Evolutionary conservation across 2,888 invertebrate genomes (phyloP), one percentile per base, ranked within the genome.

Genomic region (Cryptosula pallasiana): DNA sequence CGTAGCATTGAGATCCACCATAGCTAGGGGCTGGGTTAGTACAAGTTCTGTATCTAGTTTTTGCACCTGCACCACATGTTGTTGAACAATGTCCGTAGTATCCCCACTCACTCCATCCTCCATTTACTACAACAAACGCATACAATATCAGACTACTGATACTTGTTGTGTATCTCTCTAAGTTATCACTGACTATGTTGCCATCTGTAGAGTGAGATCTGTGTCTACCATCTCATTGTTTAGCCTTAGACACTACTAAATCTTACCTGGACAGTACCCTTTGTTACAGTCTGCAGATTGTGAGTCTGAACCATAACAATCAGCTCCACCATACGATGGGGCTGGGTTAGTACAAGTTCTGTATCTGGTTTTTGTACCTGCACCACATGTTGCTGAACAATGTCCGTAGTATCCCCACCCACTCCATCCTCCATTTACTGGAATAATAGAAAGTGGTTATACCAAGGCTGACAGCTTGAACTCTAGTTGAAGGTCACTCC

Each of bases 361-460:
- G 16, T 75, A 74, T 71, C 81, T 76, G 25, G 77, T 76, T 57
- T 77, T 75, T 54, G 74, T 70, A 1, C 81, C 81, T 1, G 74
- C 72, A 0, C 81, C 82, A 72, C 82, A 83, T 1, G 79, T 78
- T 23, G 78, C 78, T 0, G 78, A 75, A 74, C 81, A 82, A 1
- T 69, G 27, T 9, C 78, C 76, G 80, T 80, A 83, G 0, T 75
- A 75, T 9, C 75, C 75, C 82, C 82, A 83, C 23, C 74, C 69
- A 0, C 80, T 79, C 82, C 82, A 83, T 0, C 77, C 80, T 13
- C 81, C 81, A 71, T 82, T 77, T 69, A 78, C 82, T 81, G 74
- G 1, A 72, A 73, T 45, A 13, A 45, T 5, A 45, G 5, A 45
- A 45, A 45, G 20, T 45, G 20, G 45, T 5, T 45, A 45, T 45